These are phyloP conservation scores for Drosophila kuntzei DNA, from an alignment of 2,888 invertebrate species.

Conservation along the genomic window DNA sequence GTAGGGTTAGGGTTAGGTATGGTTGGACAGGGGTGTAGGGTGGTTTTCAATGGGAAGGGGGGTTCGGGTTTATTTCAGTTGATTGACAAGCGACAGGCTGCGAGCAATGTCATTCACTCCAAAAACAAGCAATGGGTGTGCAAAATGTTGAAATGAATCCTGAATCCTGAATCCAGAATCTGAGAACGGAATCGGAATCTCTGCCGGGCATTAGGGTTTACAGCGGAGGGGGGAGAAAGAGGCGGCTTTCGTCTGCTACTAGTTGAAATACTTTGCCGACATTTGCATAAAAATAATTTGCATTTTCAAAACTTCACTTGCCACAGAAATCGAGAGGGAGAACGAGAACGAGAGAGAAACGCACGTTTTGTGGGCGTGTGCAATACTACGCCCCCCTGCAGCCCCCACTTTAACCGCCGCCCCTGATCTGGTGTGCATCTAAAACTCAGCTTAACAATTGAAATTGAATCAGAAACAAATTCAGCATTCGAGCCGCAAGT, in stretches of 20 bases:
- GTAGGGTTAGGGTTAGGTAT: neutral
- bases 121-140: slow-evolving; percentile 68
- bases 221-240: neutral
- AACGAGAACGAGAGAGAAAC: neutral
- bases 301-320: slow-evolving; percentile 68
- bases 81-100: slow-evolving; percentile 68
- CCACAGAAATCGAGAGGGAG: neutral
- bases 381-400: slow-evolving; percentile 5
- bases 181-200: slow-evolving; percentile 11
- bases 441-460: slow-evolving; percentile 67
- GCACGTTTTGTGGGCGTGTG: slow-evolving; percentile 47
- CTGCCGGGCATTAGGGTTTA: neutral
- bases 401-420: neutral
- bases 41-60: neutral
- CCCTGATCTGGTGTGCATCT: slow-evolving; percentile 23
- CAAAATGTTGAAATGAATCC: slow-evolving; percentile 66
- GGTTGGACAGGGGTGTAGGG: neutral
- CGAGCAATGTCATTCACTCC: slow-evolving; percentile 65
- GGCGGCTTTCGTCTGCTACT: slow-evolving; percentile 27
- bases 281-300: slow-evolving; percentile 74
- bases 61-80: slow-evolving; percentile 43
- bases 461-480: slow-evolving; percentile 74
- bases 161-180: slow-evolving; percentile 37
- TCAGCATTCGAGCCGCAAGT: slow-evolving; percentile 71
- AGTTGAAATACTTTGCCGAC: slow-evolving; percentile 67